Evolutionary conservation across 1,140 invertebrate species (phyloP).

Genomic region (Drosophila rhopaloa): DNA sequence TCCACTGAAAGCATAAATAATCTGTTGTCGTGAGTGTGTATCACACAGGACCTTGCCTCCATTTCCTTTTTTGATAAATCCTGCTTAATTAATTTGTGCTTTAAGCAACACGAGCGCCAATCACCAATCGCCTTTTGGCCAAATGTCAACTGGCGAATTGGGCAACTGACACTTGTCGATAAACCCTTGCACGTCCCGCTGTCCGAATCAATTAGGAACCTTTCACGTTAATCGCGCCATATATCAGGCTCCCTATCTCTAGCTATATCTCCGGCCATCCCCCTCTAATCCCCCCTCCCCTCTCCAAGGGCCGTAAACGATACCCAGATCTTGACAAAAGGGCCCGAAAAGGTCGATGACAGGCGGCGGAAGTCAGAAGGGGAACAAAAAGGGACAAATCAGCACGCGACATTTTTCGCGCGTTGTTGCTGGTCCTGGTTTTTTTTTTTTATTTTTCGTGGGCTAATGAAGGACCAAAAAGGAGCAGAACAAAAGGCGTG

Average conservation of each 20-base stretch:
- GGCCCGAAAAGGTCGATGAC: slow-evolving; percentile 68
- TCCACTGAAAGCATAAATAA: slow-evolving; percentile 75
- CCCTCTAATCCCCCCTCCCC: slow-evolving; percentile 13
- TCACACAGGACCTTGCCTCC: background rate
- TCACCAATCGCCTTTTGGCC: slow-evolving; percentile 51
- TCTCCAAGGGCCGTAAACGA: slow-evolving; percentile 39
- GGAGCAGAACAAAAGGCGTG: slow-evolving; percentile 66
- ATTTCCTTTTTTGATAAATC: slow-evolving; percentile 63
- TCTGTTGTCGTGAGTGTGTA: slow-evolving; percentile 56
- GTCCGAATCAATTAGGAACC: slow-evolving; percentile 70
- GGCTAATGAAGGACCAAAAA: slow-evolving; percentile 46
- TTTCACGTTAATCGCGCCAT: slow-evolving; percentile 79
- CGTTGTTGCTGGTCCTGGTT: slow-evolving; percentile 22
- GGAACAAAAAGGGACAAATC: slow-evolving; percentile 54
- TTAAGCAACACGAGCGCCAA: slow-evolving; percentile 62
- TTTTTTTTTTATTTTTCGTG: slow-evolving; percentile 3
- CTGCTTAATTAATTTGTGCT: slow-evolving; percentile 74
- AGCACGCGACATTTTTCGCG: slow-evolving; percentile 76
- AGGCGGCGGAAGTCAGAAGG: slow-evolving; percentile 31
- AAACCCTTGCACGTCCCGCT: slow-evolving; percentile 19
- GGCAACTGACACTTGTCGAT: slow-evolving; percentile 55
- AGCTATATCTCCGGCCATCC: background rate
- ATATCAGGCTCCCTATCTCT: slow-evolving; percentile 54
- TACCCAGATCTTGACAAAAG: slow-evolving; percentile 43
- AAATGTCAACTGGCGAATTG: slow-evolving; percentile 46